These are phyloP conservation scores for Centropus unirufus DNA, from an alignment of 2,113 vertebrate species.

Conservation along the genomic window DNA sequence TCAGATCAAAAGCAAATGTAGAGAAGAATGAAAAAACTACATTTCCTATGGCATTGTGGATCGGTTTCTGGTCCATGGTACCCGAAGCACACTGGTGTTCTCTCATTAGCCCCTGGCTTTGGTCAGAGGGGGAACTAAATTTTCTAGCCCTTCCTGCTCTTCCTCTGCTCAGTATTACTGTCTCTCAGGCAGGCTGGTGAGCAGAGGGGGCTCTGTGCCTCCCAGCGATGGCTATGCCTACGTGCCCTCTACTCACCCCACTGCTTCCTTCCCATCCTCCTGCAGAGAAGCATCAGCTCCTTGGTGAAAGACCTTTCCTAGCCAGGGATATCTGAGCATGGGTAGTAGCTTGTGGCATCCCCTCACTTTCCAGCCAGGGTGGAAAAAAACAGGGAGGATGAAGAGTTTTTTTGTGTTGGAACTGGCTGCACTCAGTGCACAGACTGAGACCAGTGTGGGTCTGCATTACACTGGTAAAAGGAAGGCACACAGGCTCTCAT, in stretches of 20 bases:
- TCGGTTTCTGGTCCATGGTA: background rate
- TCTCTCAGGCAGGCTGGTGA: background rate
- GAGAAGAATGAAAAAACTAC: background rate
- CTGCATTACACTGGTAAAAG: background rate
- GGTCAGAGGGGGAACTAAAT: background rate
- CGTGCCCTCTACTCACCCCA: fast-evolving
- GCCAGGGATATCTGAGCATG: fast-evolving
- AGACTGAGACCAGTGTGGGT: fast-evolving
- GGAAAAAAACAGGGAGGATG: background rate
- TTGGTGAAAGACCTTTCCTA: background rate
- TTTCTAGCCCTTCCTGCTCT: background rate
- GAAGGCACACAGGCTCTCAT: background rate
- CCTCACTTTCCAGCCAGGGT: background rate
- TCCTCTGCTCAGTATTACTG: background rate
- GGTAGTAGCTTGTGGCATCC: fast-evolving
- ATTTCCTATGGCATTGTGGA: background rate
- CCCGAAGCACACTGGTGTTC: background rate
- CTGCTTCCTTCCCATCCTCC: fast-evolving
- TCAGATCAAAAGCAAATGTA: background rate
- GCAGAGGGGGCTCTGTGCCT: background rate
- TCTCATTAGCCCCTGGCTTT: background rate
- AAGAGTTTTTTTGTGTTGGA: background rate
- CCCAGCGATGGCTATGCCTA: fast-evolving
- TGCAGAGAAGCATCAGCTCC: background rate
- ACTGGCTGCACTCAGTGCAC: fast-evolving